Conservation (phyloP, 2,888 invertebrate species). For the Stegophylla sp. region DNA sequence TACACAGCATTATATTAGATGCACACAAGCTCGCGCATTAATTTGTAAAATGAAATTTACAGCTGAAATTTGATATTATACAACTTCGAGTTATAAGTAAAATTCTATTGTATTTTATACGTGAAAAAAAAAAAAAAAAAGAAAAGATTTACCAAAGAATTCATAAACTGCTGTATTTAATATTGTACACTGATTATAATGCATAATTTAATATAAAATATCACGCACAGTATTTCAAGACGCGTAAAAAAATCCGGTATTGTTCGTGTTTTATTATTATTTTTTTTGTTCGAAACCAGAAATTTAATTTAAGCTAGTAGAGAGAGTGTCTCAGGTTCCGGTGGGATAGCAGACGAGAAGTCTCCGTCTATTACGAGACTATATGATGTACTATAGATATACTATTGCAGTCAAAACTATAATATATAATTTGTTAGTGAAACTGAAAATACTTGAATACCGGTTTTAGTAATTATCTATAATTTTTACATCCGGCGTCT, state of each 20-base stretch:
- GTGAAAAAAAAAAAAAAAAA: background rate
- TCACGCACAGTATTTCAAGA: background rate
- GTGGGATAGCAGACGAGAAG: background rate
- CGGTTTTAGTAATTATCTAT: too few relatives aligned
- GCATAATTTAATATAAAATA: background rate
- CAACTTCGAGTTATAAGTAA: background rate
- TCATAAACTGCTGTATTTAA: background rate
- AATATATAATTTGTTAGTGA: too few relatives aligned
- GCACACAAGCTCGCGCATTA: too few relatives aligned
- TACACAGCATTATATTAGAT: too few relatives aligned
- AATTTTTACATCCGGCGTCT: too few relatives aligned
- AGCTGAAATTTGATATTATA: too few relatives aligned
- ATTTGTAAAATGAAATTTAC: too few relatives aligned
- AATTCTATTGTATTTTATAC: background rate
- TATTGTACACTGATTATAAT: background rate
- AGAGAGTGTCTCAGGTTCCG: background rate
- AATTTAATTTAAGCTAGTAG: constrained; percentile 1
- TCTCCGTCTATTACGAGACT: background rate
- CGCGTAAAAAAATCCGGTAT: constrained; percentile 17
- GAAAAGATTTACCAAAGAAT: background rate
- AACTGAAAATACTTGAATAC: too few relatives aligned
- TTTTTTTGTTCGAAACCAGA: background rate
- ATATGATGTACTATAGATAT: too few relatives aligned
- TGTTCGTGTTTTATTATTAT: constrained; percentile 25
- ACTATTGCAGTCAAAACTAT: too few relatives aligned